phyloP scores from a whole-genome alignment of 2,888 invertebrate genomes.

The Erebia aethiops region DNA sequence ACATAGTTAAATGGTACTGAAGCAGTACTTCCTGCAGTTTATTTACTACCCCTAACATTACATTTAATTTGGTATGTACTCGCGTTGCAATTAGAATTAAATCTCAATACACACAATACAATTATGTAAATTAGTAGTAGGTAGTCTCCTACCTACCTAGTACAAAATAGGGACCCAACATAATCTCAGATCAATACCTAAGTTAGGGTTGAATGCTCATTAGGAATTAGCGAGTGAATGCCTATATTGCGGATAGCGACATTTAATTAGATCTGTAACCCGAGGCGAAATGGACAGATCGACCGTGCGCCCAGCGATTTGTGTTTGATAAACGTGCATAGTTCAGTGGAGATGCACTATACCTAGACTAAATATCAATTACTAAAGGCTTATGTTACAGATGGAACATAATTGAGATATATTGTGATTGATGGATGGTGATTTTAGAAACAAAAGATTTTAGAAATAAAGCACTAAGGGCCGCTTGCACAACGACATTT shows the following conservation, averaged over 20 bases:
- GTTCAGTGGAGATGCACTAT: slow-evolving; percentile 4
- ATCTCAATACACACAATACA: background rate
- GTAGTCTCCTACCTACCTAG: background rate
- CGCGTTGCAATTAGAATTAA: too few species aligned
- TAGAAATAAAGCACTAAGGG: too few species aligned
- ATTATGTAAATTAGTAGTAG: background rate
- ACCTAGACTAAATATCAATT: background rate
- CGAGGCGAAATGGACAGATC: slow-evolving; percentile 48
- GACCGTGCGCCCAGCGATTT: slow-evolving; percentile 31
- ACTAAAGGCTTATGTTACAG: background rate
- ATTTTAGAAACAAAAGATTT: too few species aligned
- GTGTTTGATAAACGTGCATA: slow-evolving; percentile 32
- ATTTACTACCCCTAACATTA: too few species aligned
- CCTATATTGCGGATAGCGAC: slow-evolving; percentile 37
- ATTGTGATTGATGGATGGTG: background rate
- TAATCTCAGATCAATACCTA: slow-evolving; percentile 23
- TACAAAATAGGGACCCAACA: slow-evolving; percentile 2
- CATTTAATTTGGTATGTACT: too few species aligned
- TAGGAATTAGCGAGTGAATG: slow-evolving; percentile 35
- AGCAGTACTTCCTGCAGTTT: too few species aligned
- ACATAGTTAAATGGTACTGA: too few species aligned
- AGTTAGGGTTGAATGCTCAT: slow-evolving; percentile 35
- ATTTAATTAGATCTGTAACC: slow-evolving; percentile 46
- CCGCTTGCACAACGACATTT: too few species aligned
- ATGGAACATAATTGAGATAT: background rate